Evolutionary conservation across 2,797 vertebrate species (phyloP).

Genomic region (Takifugu rubripes): DNA sequence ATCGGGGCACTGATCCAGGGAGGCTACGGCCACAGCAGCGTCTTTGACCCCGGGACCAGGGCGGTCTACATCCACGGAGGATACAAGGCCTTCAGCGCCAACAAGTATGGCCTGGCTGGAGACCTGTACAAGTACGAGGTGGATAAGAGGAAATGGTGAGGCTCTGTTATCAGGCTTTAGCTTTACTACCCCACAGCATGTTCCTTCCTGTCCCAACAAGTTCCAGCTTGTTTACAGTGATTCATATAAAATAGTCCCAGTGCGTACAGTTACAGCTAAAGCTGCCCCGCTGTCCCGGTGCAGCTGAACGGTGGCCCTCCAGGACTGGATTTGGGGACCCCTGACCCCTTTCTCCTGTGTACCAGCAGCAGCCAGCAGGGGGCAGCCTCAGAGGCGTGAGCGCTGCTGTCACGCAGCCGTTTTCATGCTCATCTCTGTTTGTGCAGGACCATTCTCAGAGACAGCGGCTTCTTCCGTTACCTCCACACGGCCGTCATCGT

Average conservation of each 20-base stretch:
- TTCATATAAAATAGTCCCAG: no score
- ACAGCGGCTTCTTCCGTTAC: slow-evolving; percentile 93
- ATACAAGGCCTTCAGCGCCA: slow-evolving; percentile 96
- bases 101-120: slow-evolving; percentile 92
- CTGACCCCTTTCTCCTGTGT: no score
- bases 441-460: slow-evolving; percentile 89
- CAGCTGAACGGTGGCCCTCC: no score
- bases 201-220: no score
- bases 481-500: slow-evolving; percentile 91
- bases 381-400: no score
- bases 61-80: slow-evolving; percentile 92
- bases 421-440: not conserved
- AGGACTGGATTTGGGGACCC: no score
- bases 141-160: slow-evolving; percentile 85
- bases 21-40: slow-evolving; percentile 96
- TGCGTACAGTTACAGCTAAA: no score
- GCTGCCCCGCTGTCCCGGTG: no score
- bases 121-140: slow-evolving; percentile 92
- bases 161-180: not conserved
- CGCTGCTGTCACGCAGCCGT: no score
- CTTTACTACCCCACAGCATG: not conserved
- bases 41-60: slow-evolving; percentile 83
- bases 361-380: not conserved
- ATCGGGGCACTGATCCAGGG: slow-evolving; percentile 91
- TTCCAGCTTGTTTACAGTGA: no score